Base-by-base conservation (phyloP, 2,888 invertebrate genomes). In the Alitta virens region DNA sequence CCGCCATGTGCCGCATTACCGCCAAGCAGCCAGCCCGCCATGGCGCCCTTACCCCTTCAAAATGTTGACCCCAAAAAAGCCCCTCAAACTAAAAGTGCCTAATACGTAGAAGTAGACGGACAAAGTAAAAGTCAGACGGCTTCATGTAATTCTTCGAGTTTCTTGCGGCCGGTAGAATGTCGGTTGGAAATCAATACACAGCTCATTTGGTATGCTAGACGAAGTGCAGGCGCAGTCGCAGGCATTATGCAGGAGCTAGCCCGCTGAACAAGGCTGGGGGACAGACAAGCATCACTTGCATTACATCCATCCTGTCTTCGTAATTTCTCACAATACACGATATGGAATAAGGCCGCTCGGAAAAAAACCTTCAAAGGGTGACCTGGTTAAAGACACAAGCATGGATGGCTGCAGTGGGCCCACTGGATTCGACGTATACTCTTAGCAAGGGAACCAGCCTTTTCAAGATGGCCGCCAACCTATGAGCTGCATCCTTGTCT, bases 181-280 rank as follows among this genome's bases (percentile, higher is more conserved):
- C 7, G 46, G n/a, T 16, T 46, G 46, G 3, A 9, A 16, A 46
- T 46, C 46, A n/a, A 46, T 46, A 46, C 21, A 3, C 21, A 46
- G 7, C 46, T 46, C 46, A 46, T 46, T 46, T 18, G 46, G 46
- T 46, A 46, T 46, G 46, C 46, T 46, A 46, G 46, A 46, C 46
- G 21, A 46, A 21, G 18, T 46, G 18, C 46, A 5, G 21, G n/a
- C 21, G 46, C 46, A 46, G 46, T n/a, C 46, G 46, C 46, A 21
- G 18, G 46, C 46, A 46, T 46, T 46, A 46, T 46, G 46, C 46
- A 46, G 18, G 46, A 21, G 46, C 46, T 7, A 18, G 33, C 33
- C 33, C 33, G 5, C 33, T 33, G 33, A 33, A 12, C 33, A 33
- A 33, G 33, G 33, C 33, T 7, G 33, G n/a, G 5, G 33, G 33